Conservation (phyloP, 2,888 invertebrate species). For the Torymus aiolomorphi region DNA sequence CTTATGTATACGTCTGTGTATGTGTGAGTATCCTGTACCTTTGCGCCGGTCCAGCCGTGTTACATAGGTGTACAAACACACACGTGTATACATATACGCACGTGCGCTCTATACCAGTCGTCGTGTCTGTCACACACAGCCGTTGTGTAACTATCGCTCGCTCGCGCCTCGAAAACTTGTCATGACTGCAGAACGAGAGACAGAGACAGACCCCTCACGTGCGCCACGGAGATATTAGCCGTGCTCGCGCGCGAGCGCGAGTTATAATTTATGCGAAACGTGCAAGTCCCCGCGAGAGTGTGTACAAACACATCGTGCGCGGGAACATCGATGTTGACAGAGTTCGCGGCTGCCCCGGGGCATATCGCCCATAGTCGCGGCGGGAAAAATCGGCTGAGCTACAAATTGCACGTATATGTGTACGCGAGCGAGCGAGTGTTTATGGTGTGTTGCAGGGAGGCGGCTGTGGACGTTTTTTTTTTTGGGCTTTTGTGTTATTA, state of each 20-base stretch:
- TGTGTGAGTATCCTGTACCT: too few species aligned
- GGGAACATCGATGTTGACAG: conserved; percentile 54
- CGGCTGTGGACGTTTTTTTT: background rate
- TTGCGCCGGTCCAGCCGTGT: too few species aligned
- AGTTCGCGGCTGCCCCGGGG: conserved; percentile 18
- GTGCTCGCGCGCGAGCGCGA: background rate
- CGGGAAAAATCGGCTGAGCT: conserved; percentile 24
- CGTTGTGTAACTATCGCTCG: conserved; percentile 6
- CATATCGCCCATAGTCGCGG: conserved; percentile 4
- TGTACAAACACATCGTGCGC: background rate
- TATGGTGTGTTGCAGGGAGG: background rate
- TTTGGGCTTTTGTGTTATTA: background rate
- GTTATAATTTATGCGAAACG: conserved; percentile 53
- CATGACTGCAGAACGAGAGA: conserved; percentile 1
- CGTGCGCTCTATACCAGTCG: background rate
- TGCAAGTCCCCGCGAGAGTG: conserved; percentile 9
- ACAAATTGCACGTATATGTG: conserved; percentile 25
- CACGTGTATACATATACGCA: background rate
- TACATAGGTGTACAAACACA: background rate
- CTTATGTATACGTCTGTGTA: too few species aligned
- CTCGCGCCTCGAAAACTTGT: conserved; percentile 37
- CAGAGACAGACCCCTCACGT: background rate
- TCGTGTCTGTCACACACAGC: too few species aligned
- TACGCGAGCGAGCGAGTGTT: background rate
- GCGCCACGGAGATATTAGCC: conserved; percentile 26